These are phyloP conservation scores for Eciton burchellii DNA, from an alignment of 1,140 invertebrate genomes.

Conservation along the genomic window DNA sequence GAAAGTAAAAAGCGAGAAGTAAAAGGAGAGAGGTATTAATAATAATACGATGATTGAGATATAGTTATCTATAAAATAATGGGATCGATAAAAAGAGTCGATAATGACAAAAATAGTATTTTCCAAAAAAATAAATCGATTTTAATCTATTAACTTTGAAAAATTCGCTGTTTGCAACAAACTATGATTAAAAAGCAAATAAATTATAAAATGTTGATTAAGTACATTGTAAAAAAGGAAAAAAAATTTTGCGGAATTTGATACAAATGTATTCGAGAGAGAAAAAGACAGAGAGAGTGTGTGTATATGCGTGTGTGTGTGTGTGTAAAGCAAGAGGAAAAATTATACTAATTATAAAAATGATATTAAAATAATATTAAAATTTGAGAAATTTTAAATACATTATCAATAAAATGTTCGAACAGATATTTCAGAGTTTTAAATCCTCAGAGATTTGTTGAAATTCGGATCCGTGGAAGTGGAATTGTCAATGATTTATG, in stretches of 20 bases:
- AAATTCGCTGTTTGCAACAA: neutral
- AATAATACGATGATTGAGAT: no score
- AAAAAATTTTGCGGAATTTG: slow-evolving; percentile 12
- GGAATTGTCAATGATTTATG: no score
- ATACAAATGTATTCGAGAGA: neutral
- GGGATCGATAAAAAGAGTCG: neutral
- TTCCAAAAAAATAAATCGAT: neutral
- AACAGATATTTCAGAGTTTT: no score
- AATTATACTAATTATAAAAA: neutral
- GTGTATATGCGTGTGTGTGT: no score
- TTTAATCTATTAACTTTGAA: neutral
- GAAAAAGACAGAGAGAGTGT: neutral
- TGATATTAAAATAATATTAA: neutral
- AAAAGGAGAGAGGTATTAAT: no score
- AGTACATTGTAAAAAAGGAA: neutral
- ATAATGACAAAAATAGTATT: neutral
- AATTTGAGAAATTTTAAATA: neutral
- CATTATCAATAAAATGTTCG: neutral
- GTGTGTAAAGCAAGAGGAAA: neutral
- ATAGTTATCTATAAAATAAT: slow-evolving; percentile 36
- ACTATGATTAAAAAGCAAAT: neutral
- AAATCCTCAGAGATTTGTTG: no score
- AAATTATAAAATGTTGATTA: neutral
- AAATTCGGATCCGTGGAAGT: no score
- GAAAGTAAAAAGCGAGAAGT: slow-evolving; percentile 19